Conservation (phyloP, 2,797 vertebrate species). For the Carcharodon carcharias region DNA sequence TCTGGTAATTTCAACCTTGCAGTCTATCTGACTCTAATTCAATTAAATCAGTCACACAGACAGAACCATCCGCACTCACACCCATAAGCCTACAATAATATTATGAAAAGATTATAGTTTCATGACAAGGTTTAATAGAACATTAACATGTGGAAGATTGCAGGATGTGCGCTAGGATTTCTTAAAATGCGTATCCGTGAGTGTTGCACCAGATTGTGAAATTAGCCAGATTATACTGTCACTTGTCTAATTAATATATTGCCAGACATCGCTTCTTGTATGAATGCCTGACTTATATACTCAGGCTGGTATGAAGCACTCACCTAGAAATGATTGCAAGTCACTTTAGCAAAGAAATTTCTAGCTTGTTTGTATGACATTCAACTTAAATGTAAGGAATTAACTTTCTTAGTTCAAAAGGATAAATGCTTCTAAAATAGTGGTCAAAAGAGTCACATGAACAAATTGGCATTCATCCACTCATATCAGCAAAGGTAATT, state of each 20-base stretch:
- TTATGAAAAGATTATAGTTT: too few species aligned
- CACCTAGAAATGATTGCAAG: not conserved
- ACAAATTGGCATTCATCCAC: not conserved
- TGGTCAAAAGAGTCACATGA: not conserved
- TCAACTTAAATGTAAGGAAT: not conserved
- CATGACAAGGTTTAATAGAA: not conserved
- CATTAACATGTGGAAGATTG: not conserved
- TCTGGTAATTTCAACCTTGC: too few species aligned
- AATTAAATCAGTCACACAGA: too few species aligned
- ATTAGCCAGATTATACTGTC: not conserved
- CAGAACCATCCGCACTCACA: too few species aligned
- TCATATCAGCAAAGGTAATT: not conserved
- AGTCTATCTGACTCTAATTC: too few species aligned
- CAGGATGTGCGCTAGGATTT: not conserved
- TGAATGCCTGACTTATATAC: not conserved
- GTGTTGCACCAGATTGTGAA: not conserved
- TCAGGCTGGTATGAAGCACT: not conserved
- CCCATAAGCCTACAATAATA: too few species aligned
- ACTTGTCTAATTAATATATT: not conserved
- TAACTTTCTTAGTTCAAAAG: not conserved
- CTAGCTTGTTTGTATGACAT: not conserved
- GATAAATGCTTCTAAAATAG: not conserved
- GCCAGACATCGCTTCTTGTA: not conserved
- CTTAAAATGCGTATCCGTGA: not conserved
- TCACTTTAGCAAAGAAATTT: not conserved